Evolutionary conservation across 1,140 invertebrate species (phyloP).

Genomic region (Riptortus pedestris): DNA sequence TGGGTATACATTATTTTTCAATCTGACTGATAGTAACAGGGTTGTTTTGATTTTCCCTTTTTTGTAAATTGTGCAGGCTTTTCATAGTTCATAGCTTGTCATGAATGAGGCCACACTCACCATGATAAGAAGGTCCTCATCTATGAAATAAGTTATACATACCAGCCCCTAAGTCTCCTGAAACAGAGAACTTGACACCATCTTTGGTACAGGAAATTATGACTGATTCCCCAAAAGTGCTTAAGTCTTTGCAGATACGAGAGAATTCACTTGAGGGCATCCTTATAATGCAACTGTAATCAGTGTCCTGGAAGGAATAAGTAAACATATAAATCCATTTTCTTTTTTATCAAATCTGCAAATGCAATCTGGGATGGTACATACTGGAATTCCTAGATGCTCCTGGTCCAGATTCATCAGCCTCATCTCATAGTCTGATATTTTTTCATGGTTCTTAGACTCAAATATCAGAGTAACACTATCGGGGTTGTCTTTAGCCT

Average conservation of each 20-base stretch:
- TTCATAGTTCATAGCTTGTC: no score
- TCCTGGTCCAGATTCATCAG: constrained; percentile 98
- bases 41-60: no score
- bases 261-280: constrained; percentile 93
- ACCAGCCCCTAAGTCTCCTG: constrained; percentile 86
- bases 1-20: no score
- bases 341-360: no score
- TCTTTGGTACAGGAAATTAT: constrained; percentile 93
- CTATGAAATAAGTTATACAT: no score
- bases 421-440: constrained; percentile 98
- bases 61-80: no score
- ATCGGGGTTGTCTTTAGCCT: constrained; percentile 92
- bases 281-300: constrained; percentile 91
- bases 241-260: constrained; percentile 88
- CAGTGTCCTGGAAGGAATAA: constrained; percentile 78
- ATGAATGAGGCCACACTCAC: no score
- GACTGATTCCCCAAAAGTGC: constrained; percentile 95
- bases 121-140: no score
- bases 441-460: constrained; percentile 81
- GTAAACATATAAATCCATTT: no score
- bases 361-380: constrained; percentile 35
- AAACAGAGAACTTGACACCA: constrained; percentile 87
- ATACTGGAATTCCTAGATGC: constrained; percentile 93
- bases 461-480: constrained; percentile 94
- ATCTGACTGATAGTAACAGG: no score